These are phyloP conservation scores for Triops longicaudatus DNA, from an alignment of 1,140 invertebrate species.

Conservation along the genomic window DNA sequence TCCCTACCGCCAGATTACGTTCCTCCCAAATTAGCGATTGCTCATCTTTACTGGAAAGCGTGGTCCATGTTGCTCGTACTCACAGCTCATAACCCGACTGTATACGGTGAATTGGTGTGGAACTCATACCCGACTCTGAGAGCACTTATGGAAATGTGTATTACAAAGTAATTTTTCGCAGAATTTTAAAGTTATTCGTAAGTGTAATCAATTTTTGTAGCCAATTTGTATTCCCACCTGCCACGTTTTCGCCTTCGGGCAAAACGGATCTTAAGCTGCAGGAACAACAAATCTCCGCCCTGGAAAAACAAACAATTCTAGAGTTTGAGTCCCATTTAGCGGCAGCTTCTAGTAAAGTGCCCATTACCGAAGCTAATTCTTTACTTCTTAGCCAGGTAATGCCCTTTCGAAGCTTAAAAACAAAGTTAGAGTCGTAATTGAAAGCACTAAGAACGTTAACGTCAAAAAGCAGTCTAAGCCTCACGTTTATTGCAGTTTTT, in stretches of 20 bases:
- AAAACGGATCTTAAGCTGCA: conserved; percentile 55
- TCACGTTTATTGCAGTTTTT: too few species aligned
- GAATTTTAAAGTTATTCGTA: conserved; percentile 2
- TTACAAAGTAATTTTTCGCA: conserved; percentile 74
- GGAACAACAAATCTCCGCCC: conserved; percentile 56
- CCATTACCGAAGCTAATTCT: conserved; percentile 84
- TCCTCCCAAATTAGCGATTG: conserved; percentile 81
- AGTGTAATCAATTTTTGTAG: conserved; percentile 35
- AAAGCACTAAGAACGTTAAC: too few species aligned
- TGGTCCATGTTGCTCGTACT: conserved; percentile 86
- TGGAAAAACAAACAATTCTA: conserved; percentile 75
- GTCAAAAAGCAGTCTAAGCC: too few species aligned
- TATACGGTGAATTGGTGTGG: conserved; percentile 78
- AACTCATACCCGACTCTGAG: conserved; percentile 85
- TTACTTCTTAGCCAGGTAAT: conserved; percentile 67
- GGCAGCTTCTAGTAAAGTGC: conserved; percentile 69
- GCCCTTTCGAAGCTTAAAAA: not conserved
- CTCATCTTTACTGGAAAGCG: conserved; percentile 85
- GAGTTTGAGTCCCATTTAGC: conserved; percentile 91
- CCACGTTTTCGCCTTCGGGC: conserved; percentile 52
- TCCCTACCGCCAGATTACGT: conserved; percentile 70
- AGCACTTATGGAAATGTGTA: conserved; percentile 92
- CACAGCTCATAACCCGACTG: conserved; percentile 80
- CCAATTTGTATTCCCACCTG: conserved; percentile 63
- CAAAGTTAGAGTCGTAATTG: too few species aligned